A percentile compares a stretch with the other conserved stretches of the same genome.
Evolutionary conservation across 23 tunicate species (phyloP).

Genomic region (Aplidium turbinatum): DNA sequence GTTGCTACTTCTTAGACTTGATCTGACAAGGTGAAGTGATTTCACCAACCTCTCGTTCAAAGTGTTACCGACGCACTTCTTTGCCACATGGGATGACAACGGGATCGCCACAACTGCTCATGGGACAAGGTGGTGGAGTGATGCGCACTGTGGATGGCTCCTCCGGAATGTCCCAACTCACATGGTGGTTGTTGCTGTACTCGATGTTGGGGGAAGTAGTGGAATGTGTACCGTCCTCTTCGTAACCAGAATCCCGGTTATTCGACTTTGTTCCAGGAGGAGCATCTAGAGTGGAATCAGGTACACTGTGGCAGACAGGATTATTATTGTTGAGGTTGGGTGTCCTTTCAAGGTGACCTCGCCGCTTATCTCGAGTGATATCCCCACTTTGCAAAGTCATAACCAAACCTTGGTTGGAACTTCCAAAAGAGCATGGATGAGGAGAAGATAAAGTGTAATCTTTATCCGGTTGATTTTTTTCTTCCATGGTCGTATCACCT

Average conservation of each 20-base stretch:
- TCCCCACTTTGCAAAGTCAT: conserved; percentile 23
- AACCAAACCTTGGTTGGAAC: conserved; percentile 19
- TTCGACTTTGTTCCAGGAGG: too few relatives aligned
- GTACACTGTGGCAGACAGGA: neutral
- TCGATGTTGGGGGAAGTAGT: neutral
- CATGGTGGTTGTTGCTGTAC: conserved; percentile 3
- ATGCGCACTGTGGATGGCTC: too few relatives aligned
- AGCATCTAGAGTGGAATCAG: too few relatives aligned
- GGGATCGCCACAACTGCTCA: neutral
- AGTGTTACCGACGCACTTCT: too few relatives aligned
- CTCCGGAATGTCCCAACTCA: conserved; percentile 38
- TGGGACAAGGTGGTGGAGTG: neutral
- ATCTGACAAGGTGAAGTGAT: too few relatives aligned
- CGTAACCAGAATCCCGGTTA: conserved; percentile 62
- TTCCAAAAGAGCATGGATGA: conserved; percentile 33
- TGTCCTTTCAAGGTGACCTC: neutral
- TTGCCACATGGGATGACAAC: neutral
- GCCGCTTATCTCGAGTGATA: conserved; percentile 17
- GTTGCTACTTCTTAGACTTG: too few relatives aligned
- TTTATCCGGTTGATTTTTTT: too few relatives aligned
- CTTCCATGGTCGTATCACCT: too few relatives aligned
- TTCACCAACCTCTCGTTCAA: too few relatives aligned
- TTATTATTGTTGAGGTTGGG: neutral
- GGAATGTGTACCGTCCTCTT: conserved; percentile 3
- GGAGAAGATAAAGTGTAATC: too few relatives aligned